Conservation (phyloP, 2,888 invertebrate species). For the Oscheius myriophilus region DNA sequence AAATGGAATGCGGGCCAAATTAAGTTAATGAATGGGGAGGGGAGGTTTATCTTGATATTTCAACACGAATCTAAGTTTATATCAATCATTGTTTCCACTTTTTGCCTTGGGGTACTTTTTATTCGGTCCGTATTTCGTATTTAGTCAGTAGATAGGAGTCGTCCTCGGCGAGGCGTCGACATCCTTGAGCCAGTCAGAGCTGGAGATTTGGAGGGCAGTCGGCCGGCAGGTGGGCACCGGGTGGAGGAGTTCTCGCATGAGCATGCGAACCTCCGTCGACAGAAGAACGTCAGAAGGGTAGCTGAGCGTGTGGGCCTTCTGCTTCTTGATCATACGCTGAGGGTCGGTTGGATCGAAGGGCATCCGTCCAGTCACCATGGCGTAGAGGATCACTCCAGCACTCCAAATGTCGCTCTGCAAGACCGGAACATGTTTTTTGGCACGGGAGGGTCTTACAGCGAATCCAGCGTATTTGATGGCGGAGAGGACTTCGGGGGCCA, state of each 20-base stretch:
- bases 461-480: slow-evolving; percentile 75
- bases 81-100: too few relatives aligned
- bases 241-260: slow-evolving; percentile 59
- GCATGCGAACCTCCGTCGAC: slow-evolving; percentile 42
- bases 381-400: slow-evolving; percentile 81
- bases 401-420: slow-evolving; percentile 81
- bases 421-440: too few relatives aligned
- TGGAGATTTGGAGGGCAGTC: slow-evolving; percentile 42
- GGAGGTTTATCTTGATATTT: too few relatives aligned
- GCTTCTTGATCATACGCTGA: slow-evolving; percentile 48
- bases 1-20: too few relatives aligned
- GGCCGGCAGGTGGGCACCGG: slow-evolving; percentile 56
- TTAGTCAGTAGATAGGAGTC: neutral
- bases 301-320: slow-evolving; percentile 38
- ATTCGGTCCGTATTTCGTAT: too few relatives aligned
- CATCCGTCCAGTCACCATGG: slow-evolving; percentile 76
- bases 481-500: slow-evolving; percentile 85
- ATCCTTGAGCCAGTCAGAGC: slow-evolving; percentile 52
- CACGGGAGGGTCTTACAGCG: slow-evolving; percentile 36
- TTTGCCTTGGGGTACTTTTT: too few relatives aligned
- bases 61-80: too few relatives aligned
- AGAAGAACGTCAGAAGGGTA: slow-evolving; percentile 40
- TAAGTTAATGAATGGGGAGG: too few relatives aligned
- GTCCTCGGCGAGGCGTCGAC: slow-evolving; percentile 40
- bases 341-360: slow-evolving; percentile 62